These are phyloP conservation scores for Larimichthys crocea DNA, from an alignment of 2,113 vertebrate species.

Conservation along the genomic window DNA sequence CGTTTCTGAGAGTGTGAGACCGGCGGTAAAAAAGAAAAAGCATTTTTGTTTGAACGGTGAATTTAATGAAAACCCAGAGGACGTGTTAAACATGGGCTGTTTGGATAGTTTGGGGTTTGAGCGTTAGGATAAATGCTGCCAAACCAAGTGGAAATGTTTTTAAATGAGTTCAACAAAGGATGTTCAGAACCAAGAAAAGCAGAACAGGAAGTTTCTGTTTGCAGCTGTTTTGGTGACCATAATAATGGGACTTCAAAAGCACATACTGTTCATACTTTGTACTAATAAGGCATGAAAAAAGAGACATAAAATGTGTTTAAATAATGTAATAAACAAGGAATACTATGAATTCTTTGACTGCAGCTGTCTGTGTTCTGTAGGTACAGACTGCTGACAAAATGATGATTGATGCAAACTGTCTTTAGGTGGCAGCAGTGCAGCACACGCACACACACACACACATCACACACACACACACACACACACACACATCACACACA, in stretches of 20 bases:
- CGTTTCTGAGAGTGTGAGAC: background rate
- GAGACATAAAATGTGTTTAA: background rate
- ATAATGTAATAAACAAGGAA: background rate
- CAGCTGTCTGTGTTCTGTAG: background rate
- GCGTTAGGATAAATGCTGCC: background rate
- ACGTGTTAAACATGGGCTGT: background rate
- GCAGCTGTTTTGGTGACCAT: background rate
- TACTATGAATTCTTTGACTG: background rate
- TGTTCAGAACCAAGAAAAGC: background rate
- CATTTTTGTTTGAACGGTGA: background rate
- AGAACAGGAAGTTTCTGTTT: background rate
- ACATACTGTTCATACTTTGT: background rate
- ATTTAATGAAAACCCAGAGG: background rate
- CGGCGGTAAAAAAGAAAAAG: no score
- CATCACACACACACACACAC: background rate
- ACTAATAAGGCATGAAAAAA: background rate
- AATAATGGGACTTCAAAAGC: background rate
- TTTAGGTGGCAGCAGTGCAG: slow-evolving; percentile 74
- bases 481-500: background rate
- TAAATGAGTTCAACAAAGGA: background rate
- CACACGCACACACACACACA: background rate
- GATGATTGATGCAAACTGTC: slow-evolving; percentile 18
- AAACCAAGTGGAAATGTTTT: background rate
- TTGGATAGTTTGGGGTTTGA: background rate
- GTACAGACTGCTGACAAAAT: background rate